A percentile compares a stretch with the other conserved stretches of the same genome.
These are phyloP conservation scores for Hyperoplus lanceolatus DNA, from an alignment of 2,797 vertebrate species.

Conservation along the genomic window DNA sequence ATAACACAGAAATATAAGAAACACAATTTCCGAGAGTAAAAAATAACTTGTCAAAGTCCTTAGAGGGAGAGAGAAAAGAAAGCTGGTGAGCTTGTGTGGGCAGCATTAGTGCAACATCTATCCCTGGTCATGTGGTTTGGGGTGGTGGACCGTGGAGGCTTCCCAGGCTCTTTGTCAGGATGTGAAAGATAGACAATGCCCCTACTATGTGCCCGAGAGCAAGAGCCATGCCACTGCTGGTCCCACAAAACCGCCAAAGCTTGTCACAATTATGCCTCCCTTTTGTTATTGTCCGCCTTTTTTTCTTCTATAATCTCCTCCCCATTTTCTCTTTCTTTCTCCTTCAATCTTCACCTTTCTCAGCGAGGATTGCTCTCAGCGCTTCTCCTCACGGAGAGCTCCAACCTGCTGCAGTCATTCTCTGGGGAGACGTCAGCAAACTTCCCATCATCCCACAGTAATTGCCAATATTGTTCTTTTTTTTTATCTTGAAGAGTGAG, in stretches of 20 bases:
- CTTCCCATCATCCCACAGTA: conserved; percentile 37
- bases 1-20: conserved; percentile 29
- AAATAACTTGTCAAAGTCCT: conserved; percentile 57
- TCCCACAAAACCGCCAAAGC: conserved; percentile 49
- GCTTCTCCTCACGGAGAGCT: background rate
- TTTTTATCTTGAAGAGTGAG: background rate
- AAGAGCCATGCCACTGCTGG: conserved; percentile 50
- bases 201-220: conserved; percentile 61
- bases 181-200: conserved; percentile 71
- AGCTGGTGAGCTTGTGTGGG: conserved; percentile 61
- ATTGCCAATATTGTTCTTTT: conserved; percentile 22
- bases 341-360: conserved; percentile 27
- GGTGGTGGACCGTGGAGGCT: conserved; percentile 33
- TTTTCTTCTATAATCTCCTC: conserved; percentile 22
- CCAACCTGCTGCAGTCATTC: conserved; percentile 10
- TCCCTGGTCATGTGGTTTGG: conserved; percentile 40
- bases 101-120: conserved; percentile 69
- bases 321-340: background rate
- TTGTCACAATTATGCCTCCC: conserved; percentile 54
- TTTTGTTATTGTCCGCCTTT: conserved; percentile 38
- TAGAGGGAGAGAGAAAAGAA: conserved; percentile 52
- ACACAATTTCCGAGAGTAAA: conserved; percentile 50
- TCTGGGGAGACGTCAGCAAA: conserved; percentile 33
- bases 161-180: conserved; percentile 58
- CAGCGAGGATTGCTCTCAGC: conserved; percentile 15